Percentiles rank a stretch among this genome's conserved stretches.
These are phyloP conservation scores for Leptosomus discolor DNA, from an alignment of 2,113 vertebrate species.

Conservation along the genomic window DNA sequence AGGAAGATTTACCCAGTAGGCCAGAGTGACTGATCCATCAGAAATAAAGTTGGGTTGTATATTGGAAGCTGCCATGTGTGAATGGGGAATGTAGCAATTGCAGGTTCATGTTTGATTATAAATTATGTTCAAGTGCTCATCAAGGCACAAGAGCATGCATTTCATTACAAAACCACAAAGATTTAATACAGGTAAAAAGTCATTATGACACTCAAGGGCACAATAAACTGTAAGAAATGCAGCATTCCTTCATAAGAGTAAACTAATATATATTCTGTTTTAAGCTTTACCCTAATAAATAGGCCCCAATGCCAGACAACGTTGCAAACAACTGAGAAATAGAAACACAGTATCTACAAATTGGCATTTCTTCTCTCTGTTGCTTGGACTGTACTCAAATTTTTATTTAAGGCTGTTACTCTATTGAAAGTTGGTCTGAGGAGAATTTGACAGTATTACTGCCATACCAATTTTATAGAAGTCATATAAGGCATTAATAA, in stretches of 20 bases:
- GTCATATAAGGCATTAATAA: not conserved
- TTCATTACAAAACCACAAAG: conserved; percentile 29
- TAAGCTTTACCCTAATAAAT: conserved; percentile 1
- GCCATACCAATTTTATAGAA: not conserved
- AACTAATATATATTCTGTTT: conserved; percentile 24
- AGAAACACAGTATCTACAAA: not conserved
- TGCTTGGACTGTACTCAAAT: not conserved
- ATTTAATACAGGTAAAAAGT: conserved; percentile 52
- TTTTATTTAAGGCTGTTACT: conserved; percentile 29
- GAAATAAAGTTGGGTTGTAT: not conserved
- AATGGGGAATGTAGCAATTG: not conserved
- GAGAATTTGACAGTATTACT: not conserved
- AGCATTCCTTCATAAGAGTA: not conserved
- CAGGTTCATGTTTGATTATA: conserved; percentile 47
- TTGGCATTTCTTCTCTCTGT: not conserved
- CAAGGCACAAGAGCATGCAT: conserved; percentile 22
- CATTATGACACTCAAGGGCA: conserved; percentile 19
- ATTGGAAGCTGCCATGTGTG: not conserved
- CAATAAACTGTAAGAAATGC: conserved; percentile 4
- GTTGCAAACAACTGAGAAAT: conserved; percentile 18
- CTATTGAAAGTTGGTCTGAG: not conserved
- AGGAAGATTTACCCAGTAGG: not conserved
- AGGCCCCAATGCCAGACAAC: not conserved
- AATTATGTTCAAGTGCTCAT: conserved; percentile 14
- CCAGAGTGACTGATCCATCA: not conserved